Evolutionary conservation across 2,888 invertebrate genomes (phyloP), one percentile per base, ranked within the genome.

Genomic region (Aricia artaxerxes): DNA sequence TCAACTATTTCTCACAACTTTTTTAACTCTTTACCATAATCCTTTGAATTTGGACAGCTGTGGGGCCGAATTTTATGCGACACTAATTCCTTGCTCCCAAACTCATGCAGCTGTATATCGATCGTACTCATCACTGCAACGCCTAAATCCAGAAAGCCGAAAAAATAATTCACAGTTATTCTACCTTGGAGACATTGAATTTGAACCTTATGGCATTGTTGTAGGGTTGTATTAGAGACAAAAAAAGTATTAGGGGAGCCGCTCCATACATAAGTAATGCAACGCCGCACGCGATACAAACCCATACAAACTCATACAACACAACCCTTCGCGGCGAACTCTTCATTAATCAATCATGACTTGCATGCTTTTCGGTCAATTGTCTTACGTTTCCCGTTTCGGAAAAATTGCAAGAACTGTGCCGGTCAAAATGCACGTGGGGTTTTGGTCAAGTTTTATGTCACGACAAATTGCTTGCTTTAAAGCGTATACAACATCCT

Each of bases 251-350:
- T 86, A 73, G 78, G 73, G 78, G 60, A 57, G 73, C 57, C 57
- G 73, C 49, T 44, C 38, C 91, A 93, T 94, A 91, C 93, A 94
- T 94, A 92, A 93, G 92, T 94, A 93, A 93, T 93, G 91, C 92
- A 85, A 84, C 86, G 87, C 88, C 90, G 88, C 93, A 93, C 94
- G 93, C 93, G 90, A 93, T 89, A 87, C 89, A 86, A 84, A 86
- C 88, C 88, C 89, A 89, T 88, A 87, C 85, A 85, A 87, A 87
- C 49, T 89, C 89, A 88, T 87, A 85, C 84, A 83, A 84, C 82
- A 86, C 85, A 85, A 86, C 85, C 87, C 84, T 78, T 81, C 83
- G 86, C 88, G 87, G 85, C 85, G 84, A 86, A 87, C 87, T 89
- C 88, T 86, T 88, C 86, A 90, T 91, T 91, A 91, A 92, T 90